phyloP scores from a whole-genome alignment of 2,888 invertebrate genomes.

The Limnephilus marmoratus region DNA sequence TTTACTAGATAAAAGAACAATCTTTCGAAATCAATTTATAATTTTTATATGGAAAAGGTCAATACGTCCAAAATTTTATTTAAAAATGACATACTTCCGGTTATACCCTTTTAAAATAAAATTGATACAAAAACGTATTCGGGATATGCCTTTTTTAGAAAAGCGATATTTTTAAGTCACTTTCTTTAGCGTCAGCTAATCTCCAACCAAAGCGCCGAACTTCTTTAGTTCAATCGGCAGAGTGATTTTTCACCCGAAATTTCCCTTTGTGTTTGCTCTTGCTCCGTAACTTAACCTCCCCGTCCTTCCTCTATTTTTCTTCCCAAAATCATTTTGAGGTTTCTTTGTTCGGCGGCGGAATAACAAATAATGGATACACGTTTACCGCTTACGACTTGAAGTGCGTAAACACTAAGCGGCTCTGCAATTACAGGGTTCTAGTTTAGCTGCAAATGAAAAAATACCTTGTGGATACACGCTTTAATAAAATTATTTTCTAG shows the following conservation, averaged over 20 bases:
- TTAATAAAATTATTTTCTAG: not conserved
- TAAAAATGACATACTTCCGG: too few relatives aligned
- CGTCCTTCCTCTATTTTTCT: slow-evolving; percentile 32
- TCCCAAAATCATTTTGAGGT: slow-evolving; percentile 52
- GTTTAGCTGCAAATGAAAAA: not conserved
- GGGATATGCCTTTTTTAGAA: not conserved
- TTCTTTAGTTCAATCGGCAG: slow-evolving; percentile 16
- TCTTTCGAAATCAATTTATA: too few relatives aligned
- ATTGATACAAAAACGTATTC: too few relatives aligned
- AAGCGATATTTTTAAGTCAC: not conserved
- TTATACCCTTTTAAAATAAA: too few relatives aligned
- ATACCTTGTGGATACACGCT: not conserved
- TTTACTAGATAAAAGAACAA: too few relatives aligned
- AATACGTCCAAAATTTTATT: too few relatives aligned
- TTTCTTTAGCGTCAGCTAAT: not conserved
- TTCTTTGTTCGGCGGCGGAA: slow-evolving; percentile 53
- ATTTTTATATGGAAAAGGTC: too few relatives aligned
- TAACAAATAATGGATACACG: slow-evolving; percentile 60
- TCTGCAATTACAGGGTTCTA: not conserved
- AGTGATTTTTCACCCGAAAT: slow-evolving; percentile 43
- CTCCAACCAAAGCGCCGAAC: not conserved
- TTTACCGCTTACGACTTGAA: slow-evolving; percentile 35
- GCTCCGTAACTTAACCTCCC: slow-evolving; percentile 26
- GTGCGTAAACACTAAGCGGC: slow-evolving; percentile 38
- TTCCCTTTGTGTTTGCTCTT: slow-evolving; percentile 20